Base-by-base conservation (phyloP, 1,140 invertebrate species). In the Pollicipes pollicipes region DNA sequence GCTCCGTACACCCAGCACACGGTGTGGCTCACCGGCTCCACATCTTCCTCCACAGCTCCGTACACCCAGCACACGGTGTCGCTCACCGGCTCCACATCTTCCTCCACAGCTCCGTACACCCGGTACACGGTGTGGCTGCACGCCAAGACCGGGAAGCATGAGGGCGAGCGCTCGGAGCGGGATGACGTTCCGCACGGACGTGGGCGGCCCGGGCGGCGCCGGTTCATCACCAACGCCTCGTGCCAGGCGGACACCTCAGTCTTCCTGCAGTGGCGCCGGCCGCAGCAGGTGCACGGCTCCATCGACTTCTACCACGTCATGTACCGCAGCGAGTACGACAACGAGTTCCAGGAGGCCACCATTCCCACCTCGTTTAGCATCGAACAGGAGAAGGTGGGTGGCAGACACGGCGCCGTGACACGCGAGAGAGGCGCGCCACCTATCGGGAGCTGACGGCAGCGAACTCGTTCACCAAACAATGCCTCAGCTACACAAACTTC, bases 71-170 rank as follows among this genome's bases (percentile, higher is more conserved):
- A n/a, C n/a, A n/a, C n/a, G n/a, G n/a, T n/a, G n/a, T n/a, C n/a
- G n/a, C n/a, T n/a, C 63, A 27, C 4, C 63, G 63, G 24, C 24
- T 64, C n/a, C n/a, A 21, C 3, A 21, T 74, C 74, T 72, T 72
- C 74, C 69, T 71, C 83, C 85, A 71, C 80, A 91, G 89, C 86
- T 76, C 87, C 91, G 29, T 87, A 86, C 77, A 91, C 88, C 3
- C 84, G 89, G 67, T 94, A 94, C 79, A 89, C 88, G 78, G 86
- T 95, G 74, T 92, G 87, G 85, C 87, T 93, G 17, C 88, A 90
- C 76, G 91, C 90, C 26, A 86, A 84, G 75, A 89, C 88, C 16
- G 82, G 81, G 76, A 86, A 86, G 77, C 83, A 88, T 78, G 88
- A 89, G 78, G 88, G 88, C 63, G 85, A 88, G 74, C 81, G 85